Percentiles rank a stretch among this genome's conserved stretches.
Conservation (phyloP, 92 coral and sea anemone genomes). For the Porites cylindrica region DNA sequence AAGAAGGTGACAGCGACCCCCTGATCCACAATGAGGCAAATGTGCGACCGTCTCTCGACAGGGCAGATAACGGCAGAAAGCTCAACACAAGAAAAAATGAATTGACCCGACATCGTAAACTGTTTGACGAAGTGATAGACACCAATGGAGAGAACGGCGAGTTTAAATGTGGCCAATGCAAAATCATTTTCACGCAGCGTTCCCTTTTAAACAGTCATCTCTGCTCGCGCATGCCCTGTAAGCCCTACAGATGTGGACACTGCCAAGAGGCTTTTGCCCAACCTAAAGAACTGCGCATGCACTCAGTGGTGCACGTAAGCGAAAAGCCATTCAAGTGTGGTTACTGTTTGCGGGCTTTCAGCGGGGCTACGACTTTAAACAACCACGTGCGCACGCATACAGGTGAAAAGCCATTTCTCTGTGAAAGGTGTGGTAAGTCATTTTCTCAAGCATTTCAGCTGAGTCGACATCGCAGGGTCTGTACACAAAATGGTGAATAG, state of each 20-base stretch:
- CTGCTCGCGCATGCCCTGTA: constrained; percentile 82
- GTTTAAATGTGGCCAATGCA: constrained; percentile 91
- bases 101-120: not conserved
- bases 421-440: constrained; percentile 83
- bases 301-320: constrained; percentile 89
- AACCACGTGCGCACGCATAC: constrained; percentile 97
- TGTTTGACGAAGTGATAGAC: constrained; percentile 21
- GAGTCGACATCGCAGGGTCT: constrained; percentile 74
- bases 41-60: not conserved
- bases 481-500: constrained; percentile 26
- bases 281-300: constrained; percentile 91
- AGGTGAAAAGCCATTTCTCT: constrained; percentile 92
- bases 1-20: constrained; percentile 1
- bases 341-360: constrained; percentile 90
- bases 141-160: constrained; percentile 26
- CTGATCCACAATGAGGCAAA: not conserved
- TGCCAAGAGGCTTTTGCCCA: constrained; percentile 88
- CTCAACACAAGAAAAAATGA: not conserved
- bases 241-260: constrained; percentile 92
- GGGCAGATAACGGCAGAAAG: not conserved
- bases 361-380: constrained; percentile 94
- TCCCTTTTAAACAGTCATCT: constrained; percentile 86
- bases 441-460: constrained; percentile 94
- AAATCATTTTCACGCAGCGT: constrained; percentile 83
- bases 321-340: constrained; percentile 98